phyloP scores from a whole-genome alignment of 2,113 vertebrate genomes.

The Polyodon spathula region DNA sequence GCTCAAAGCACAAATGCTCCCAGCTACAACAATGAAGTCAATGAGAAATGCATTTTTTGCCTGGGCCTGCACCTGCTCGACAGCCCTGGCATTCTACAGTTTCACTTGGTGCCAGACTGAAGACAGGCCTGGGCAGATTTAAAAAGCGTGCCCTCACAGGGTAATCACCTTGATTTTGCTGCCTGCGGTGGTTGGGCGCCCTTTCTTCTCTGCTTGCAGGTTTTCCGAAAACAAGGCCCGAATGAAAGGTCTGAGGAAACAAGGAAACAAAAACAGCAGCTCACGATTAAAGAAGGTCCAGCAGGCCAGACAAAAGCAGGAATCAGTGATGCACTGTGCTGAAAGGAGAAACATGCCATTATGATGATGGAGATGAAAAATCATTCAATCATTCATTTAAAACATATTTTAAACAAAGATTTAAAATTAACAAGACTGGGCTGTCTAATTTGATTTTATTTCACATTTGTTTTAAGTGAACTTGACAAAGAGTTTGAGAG shows the following conservation, averaged over 20 bases:
- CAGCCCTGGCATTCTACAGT: background rate
- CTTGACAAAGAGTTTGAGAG: slow-evolving; percentile 12
- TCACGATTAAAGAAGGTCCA: slow-evolving; percentile 5
- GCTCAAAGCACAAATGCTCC: background rate
- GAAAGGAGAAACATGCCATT: too few species aligned
- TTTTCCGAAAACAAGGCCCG: slow-evolving; percentile 87
- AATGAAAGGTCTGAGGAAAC: slow-evolving; percentile 73
- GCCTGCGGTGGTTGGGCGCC: slow-evolving; percentile 87
- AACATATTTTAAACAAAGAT: too few species aligned
- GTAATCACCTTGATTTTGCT: slow-evolving; percentile 92
- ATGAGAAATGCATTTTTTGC: background rate
- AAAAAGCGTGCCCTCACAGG: background rate
- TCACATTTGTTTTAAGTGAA: too few species aligned
- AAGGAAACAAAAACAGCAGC: slow-evolving; percentile 18
- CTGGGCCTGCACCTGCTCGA: background rate
- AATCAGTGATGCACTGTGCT: background rate
- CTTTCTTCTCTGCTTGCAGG: slow-evolving; percentile 93
- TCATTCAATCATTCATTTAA: too few species aligned
- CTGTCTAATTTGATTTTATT: too few species aligned
- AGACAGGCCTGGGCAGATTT: too few species aligned
- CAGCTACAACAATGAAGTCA: background rate
- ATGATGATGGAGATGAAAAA: too few species aligned
- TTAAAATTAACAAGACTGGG: too few species aligned
- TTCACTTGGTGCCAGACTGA: background rate
- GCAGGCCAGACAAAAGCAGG: background rate